phyloP scores from a whole-genome alignment of 2,113 vertebrate genomes.

The Burhinus bistriatus region DNA sequence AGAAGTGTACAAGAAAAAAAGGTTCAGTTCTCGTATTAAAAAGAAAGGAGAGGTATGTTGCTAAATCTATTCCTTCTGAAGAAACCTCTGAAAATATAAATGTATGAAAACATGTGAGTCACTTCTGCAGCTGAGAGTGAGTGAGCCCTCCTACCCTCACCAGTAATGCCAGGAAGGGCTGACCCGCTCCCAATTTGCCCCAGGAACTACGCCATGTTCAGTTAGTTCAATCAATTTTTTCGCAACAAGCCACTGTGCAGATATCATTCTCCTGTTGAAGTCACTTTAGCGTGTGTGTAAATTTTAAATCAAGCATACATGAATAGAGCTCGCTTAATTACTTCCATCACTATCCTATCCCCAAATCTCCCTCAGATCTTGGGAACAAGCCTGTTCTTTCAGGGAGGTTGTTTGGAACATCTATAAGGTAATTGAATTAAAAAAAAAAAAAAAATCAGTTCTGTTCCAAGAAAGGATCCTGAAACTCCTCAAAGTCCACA shows the following conservation, averaged over 20 bases:
- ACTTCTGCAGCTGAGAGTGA: background rate
- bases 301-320: background rate
- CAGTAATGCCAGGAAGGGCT: background rate
- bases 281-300: background rate
- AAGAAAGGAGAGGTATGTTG: background rate
- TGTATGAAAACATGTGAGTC: background rate
- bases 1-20: background rate
- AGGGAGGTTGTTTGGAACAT: background rate
- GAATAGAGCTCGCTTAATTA: background rate
- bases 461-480: background rate
- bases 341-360: background rate
- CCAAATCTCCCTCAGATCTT: background rate
- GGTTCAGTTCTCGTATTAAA: background rate
- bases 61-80: slow-evolving; percentile 43
- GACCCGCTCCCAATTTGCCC: background rate
- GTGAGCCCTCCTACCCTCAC: background rate
- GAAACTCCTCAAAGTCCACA: background rate
- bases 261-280: background rate
- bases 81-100: slow-evolving; percentile 27
- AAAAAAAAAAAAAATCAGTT: background rate
- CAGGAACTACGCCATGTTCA: background rate
- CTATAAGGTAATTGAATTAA: background rate
- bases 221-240: background rate
- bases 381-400: background rate
- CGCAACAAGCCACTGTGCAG: background rate